A percentile compares a stretch with the other conserved stretches of the same genome.
Evolutionary conservation across 2,797 vertebrate genomes (phyloP).

Genomic region (Sphenodon punctatus): DNA sequence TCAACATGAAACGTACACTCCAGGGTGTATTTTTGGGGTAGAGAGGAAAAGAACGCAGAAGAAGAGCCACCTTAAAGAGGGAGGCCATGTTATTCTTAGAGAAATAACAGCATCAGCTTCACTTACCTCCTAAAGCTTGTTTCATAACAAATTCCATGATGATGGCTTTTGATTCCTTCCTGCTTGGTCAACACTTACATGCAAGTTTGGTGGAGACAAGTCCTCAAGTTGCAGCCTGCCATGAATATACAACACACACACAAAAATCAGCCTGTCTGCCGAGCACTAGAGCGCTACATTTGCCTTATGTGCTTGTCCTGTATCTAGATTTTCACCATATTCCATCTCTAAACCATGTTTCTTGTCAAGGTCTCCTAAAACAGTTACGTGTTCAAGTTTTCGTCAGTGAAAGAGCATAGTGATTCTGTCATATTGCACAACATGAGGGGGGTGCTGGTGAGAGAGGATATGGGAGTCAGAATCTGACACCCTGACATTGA

Average conservation of each 20-base stretch:
- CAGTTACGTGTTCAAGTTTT: background rate
- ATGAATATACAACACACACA: background rate
- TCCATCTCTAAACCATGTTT: no score
- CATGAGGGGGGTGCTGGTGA: background rate
- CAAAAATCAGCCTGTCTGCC: no score
- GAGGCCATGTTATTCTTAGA: background rate
- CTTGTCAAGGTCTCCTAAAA: no score
- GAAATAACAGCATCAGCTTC: background rate
- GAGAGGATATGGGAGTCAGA: background rate
- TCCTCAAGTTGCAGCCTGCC: conserved; percentile 20
- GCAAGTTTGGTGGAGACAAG: conserved; percentile 66
- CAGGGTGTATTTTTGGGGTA: no score
- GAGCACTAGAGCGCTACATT: no score
- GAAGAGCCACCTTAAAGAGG: background rate
- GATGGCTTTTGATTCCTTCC: conserved; percentile 85
- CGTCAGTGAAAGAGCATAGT: background rate
- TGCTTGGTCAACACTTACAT: conserved; percentile 80
- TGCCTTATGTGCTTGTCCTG: no score
- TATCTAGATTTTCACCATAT: no score
- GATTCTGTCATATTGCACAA: background rate
- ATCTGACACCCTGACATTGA: background rate
- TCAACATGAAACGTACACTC: background rate
- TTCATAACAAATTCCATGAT: conserved; percentile 97
- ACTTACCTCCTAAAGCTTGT: conserved; percentile 93
- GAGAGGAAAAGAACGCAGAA: background rate